These are phyloP conservation scores for Diogma glabrata DNA, from an alignment of 2,888 invertebrate species.

Conservation along the genomic window DNA sequence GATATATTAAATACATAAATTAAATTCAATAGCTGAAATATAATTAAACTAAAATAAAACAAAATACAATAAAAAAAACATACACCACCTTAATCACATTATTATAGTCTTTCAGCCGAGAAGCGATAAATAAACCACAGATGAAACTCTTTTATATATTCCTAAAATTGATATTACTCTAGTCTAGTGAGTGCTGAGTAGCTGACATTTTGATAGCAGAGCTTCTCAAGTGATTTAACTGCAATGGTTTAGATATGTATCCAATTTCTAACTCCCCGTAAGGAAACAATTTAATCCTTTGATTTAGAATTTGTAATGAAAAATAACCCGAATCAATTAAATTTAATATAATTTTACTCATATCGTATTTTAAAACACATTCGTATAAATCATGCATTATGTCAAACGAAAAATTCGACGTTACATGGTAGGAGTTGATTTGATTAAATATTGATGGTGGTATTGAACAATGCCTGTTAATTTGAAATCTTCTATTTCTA, in stretches of 20 bases:
- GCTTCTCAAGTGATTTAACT: neutral
- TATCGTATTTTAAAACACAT: neutral
- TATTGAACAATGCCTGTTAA: neutral
- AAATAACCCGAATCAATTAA: neutral
- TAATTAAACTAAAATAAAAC: no score
- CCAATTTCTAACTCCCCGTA: neutral
- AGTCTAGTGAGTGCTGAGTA: no score
- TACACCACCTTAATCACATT: no score
- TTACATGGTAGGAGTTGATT: neutral
- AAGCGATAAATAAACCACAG: no score
- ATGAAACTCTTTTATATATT: no score
- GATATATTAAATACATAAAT: no score
- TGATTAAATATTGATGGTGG: neutral
- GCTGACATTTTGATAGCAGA: constrained; percentile 1
- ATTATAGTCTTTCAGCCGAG: no score
- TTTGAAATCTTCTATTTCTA: neutral
- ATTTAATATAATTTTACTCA: neutral
- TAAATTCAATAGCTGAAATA: no score
- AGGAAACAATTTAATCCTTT: neutral
- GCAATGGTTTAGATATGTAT: neutral
- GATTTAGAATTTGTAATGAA: neutral
- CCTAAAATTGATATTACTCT: no score
- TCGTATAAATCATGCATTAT: neutral
- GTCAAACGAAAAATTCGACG: neutral
- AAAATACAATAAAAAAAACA: no score